phyloP scores from a whole-genome alignment of 2,797 vertebrate genomes.

The Fringilla coelebs region DNA sequence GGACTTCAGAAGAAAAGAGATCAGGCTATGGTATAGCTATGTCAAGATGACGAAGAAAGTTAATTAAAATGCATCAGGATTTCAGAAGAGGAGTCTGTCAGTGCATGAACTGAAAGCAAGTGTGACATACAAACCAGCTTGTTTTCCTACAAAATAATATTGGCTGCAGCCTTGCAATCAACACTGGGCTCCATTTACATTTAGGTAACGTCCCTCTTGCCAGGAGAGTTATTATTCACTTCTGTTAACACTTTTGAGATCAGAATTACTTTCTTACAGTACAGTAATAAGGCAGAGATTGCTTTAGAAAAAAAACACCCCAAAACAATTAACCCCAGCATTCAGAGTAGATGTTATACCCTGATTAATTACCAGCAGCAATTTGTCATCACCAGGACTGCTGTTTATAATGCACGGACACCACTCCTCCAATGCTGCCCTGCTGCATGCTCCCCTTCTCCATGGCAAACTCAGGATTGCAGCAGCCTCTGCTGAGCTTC shows the following conservation, averaged over 20 bases:
- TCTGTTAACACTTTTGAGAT: not conserved
- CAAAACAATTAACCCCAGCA: not conserved
- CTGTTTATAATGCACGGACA: not conserved
- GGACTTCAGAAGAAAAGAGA: not conserved
- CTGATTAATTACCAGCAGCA: not conserved
- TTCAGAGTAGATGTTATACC: not conserved
- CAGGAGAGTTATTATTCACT: not conserved
- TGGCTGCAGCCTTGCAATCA: not conserved
- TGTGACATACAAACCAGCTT: not conserved
- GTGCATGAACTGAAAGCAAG: not conserved
- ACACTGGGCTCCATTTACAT: not conserved
- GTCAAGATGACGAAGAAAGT: not conserved
- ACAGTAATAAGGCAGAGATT: not conserved
- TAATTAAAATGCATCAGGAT: constrained; percentile 13
- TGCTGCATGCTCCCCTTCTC: not conserved
- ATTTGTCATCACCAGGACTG: not conserved
- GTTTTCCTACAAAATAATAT: not conserved
- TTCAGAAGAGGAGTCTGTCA: not conserved
- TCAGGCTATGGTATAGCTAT: not conserved
- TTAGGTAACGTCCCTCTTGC: not conserved
- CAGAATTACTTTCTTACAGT: not conserved
- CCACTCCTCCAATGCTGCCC: not conserved
- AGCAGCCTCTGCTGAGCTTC: not conserved
- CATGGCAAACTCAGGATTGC: not conserved
- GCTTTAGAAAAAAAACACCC: not conserved